Evolutionary conservation across 1,140 invertebrate species (phyloP), one percentile per base, ranked within the genome.

Genomic region (Micrasema minimum): DNA sequence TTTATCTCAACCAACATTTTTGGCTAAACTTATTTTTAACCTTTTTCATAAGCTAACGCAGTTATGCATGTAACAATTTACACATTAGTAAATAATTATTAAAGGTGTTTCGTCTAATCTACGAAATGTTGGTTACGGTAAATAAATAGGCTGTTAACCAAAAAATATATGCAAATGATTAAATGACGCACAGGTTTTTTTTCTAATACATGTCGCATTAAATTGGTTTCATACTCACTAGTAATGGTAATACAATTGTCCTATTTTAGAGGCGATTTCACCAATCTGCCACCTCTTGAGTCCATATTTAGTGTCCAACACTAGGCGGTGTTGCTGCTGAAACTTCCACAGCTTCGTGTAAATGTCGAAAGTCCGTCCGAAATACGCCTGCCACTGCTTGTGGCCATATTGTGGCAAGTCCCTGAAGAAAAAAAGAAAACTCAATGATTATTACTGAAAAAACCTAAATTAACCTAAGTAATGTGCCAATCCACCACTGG

Each of bases 321-420:
- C 88, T 82, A 88, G 91, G 83, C 96, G 90, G 85, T 99, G 95
- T 82, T 98, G 95, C 81, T 98, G 96, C 82, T 99, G 97, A 83
- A 96, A 99, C 82, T 98, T 98, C 97, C 97, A 99, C 48, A 99
- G 87, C 85, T 97, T 97, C 31, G 96, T 98, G 85, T 98, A 99
- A 61, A 98, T 94, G 87, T 99, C 96, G 85, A 99, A 99, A 55
- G 96, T 98, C 69, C 95, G 88, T 7, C 95, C 95, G 86, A 99
- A 99, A 84, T 99, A 98, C 6, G 93, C 92, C 85, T 98, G 96
- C 97, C 96, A 99, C 82, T 98, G 96, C 82, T 97, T 97, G 83
- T 98, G 95, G 9, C 96, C 96, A 86, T 97, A 98, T 82, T 97
- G 95, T 43, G 96, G 96, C 75, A 98, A 85, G 85, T 98, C 96